phyloP scores from a whole-genome alignment of 2,888 invertebrate species.

The Heliconius hortense region DNA sequence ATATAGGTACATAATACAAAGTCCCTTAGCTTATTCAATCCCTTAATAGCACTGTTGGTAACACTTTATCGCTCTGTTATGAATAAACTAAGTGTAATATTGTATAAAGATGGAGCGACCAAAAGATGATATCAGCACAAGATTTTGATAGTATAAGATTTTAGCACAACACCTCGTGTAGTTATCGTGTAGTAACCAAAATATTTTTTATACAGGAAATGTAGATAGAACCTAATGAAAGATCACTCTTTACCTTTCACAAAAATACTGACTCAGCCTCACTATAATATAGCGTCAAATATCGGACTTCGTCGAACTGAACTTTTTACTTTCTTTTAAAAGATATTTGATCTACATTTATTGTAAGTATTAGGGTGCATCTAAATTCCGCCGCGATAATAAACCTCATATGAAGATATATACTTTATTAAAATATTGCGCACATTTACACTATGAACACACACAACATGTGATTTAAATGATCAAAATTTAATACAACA shows the following conservation, averaged over 20 bases:
- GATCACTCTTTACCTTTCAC: too few relatives aligned
- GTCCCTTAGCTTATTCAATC: background rate
- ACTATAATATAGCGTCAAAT: too few relatives aligned
- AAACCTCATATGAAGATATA: too few relatives aligned
- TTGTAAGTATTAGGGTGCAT: too few relatives aligned
- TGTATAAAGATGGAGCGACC: background rate
- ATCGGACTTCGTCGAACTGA: too few relatives aligned
- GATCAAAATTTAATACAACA: background rate
- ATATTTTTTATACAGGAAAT: background rate
- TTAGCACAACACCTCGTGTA: background rate
- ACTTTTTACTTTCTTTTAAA: too few relatives aligned
- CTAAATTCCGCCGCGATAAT: too few relatives aligned
- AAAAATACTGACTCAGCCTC: too few relatives aligned
- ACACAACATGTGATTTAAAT: background rate
- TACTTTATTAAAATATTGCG: too few relatives aligned
- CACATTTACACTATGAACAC: background rate
- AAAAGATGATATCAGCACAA: background rate
- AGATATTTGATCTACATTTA: too few relatives aligned
- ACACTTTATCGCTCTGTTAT: background rate
- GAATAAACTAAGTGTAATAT: background rate
- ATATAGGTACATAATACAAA: background rate
- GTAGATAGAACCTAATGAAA: too few relatives aligned
- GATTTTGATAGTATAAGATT: background rate
- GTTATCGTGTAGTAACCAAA: background rate
- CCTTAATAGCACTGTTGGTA: conserved; percentile 10